Evolutionary conservation across 2,113 vertebrate genomes (phyloP), one percentile per base, ranked within the genome.

Genomic region (Entomyzon cyanotis): DNA sequence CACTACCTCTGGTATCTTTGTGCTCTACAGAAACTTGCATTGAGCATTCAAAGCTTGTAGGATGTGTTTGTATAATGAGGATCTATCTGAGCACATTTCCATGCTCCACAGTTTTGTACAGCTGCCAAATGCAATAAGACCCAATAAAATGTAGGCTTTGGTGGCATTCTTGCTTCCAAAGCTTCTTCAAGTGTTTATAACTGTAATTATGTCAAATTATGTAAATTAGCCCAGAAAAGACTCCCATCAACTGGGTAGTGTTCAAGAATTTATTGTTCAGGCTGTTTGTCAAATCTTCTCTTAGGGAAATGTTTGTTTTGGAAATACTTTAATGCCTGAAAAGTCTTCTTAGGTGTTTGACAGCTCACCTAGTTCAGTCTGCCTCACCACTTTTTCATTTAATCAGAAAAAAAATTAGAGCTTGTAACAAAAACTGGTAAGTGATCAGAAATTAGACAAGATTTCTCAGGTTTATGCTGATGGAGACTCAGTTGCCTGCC

Each of bases 141-240:
- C 71, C 5, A 76, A 18, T 55, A 60, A 85, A 91, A 75, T 33
- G 33, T 19, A 95, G 46, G 33, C 42, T 96, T 90, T 50, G 53
- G 59, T 93, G 63, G 59, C 59, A 90, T 55, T 77, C 60, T 79
- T 93, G 63, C 50, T 94, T 88, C 87, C 60, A 88, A 90, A 78
- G 59, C 90, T 94, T 63, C 67, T 70, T 74, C 68, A 37, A 94
- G 71, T 77, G 70, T 74, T 96, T 94, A 77, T 93, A 75, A 90
- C 85, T 84, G 90, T 88, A 95, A 92, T 92, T 93, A 92, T 75
- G 64, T 80, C 90, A 94, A 88, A 94, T 92, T 81, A 88, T 93
- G 79, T 74, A 92, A 90, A 94, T 86, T 90, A 88, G 70, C n/a
- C 44, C 60, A 81, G 85, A 88, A 94, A 80, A 93, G 60, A 84